Conservation (phyloP, 2,888 invertebrate genomes). For the Acanthopleura granulata region DNA sequence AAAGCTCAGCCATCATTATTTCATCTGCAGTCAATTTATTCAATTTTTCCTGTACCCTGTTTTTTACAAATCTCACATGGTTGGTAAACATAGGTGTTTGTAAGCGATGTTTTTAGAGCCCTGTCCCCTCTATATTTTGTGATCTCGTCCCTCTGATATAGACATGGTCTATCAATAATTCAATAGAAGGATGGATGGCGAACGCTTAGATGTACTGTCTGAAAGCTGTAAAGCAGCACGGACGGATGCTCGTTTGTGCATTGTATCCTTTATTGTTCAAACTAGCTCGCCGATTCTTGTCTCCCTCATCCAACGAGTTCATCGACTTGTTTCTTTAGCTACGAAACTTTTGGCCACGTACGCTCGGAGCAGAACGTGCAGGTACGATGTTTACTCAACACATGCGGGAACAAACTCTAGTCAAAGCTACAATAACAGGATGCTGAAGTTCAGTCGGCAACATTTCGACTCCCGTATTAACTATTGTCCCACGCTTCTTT, state of each 20-base stretch:
- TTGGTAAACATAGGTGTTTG: too few relatives aligned
- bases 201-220: not conserved
- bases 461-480: not conserved
- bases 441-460: not conserved
- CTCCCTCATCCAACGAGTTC: not conserved
- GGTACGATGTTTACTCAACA: not conserved
- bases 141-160: too few relatives aligned
- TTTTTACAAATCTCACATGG: too few relatives aligned
- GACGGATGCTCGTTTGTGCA: not conserved
- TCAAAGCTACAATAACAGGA: not conserved
- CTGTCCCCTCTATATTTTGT: too few relatives aligned
- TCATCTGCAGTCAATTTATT: too few relatives aligned
- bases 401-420: not conserved
- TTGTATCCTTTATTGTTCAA: not conserved
- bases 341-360: not conserved
- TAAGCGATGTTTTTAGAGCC: too few relatives aligned
- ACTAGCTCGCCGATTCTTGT: not conserved
- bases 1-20: too few relatives aligned
- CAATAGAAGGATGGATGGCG: slow-evolving; percentile 12
- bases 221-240: not conserved
- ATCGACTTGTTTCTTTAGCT: not conserved
- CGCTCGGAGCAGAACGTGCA: not conserved
- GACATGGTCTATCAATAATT: slow-evolving; percentile 9
- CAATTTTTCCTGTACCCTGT: too few relatives aligned
- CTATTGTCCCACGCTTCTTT: not conserved